A percentile compares a stretch with the other conserved stretches of the same genome.
Evolutionary conservation across 2,888 invertebrate species (phyloP).

Genomic region (Plutella xylostella): DNA sequence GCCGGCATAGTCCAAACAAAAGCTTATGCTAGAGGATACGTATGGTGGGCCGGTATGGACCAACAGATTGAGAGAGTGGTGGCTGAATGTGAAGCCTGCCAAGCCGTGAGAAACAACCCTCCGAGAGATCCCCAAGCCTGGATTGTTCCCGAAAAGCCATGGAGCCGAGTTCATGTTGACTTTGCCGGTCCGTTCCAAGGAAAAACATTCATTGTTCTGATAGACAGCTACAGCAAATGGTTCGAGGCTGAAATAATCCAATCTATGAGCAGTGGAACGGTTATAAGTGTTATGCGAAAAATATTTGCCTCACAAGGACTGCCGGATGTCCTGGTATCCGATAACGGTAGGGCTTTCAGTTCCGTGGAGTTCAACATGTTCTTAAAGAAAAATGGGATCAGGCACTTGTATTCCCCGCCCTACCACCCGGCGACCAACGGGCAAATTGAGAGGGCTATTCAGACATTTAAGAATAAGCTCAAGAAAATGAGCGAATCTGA

Average conservation of each 20-base stretch:
- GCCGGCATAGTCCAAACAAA: no score
- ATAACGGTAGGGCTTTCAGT: conserved; percentile 14
- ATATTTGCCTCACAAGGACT: conserved; percentile 13
- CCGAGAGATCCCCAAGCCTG: not conserved
- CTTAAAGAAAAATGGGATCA: conserved; percentile 8
- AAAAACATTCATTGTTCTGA: not conserved
- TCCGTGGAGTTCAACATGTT: conserved; percentile 12
- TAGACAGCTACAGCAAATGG: not conserved
- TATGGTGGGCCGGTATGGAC: no score
- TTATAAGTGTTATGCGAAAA: conserved; percentile 8
- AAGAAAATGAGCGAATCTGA: no score
- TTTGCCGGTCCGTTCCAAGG: conserved; percentile 2
- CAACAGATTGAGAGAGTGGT: no score
- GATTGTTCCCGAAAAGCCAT: not conserved
- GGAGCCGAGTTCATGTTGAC: not conserved
- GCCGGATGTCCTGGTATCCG: conserved; percentile 10
- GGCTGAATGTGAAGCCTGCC: conserved; percentile 1
- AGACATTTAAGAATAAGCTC: conserved; percentile 11
- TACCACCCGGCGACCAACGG: conserved; percentile 14
- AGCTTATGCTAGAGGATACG: no score
- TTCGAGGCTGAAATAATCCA: not conserved
- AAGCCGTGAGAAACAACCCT: not conserved
- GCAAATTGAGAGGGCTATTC: conserved; percentile 9
- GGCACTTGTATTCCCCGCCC: conserved; percentile 11
- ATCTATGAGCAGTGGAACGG: not conserved